These are phyloP conservation scores for Oscheius sp. DNA, from an alignment of 2,888 invertebrate genomes.

Conservation along the genomic window DNA sequence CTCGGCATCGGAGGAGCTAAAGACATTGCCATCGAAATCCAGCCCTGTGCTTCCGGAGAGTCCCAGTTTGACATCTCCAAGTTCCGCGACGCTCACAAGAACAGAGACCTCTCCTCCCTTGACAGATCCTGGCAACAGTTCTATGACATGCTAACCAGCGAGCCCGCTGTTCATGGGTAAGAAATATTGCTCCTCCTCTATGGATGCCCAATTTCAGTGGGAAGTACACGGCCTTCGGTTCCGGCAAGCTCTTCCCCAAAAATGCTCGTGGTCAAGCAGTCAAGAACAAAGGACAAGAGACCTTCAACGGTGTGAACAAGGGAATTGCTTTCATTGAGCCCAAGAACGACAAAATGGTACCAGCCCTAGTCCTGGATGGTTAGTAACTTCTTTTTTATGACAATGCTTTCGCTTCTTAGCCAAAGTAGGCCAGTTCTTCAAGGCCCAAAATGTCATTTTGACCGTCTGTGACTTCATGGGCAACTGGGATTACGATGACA, in stretches of 20 bases:
- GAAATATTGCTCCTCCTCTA: not conserved
- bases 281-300: slow-evolving; percentile 9
- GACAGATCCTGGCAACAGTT: slow-evolving; percentile 29
- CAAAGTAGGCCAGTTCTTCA: slow-evolving; percentile 34
- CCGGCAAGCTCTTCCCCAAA: slow-evolving; percentile 26
- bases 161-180: slow-evolving; percentile 18
- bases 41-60: not conserved
- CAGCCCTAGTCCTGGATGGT: slow-evolving; percentile 36
- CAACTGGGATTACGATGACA: not conserved
- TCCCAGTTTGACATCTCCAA: slow-evolving; percentile 13
- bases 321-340: slow-evolving; percentile 29
- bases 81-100: not conserved
- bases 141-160: slow-evolving; percentile 35
- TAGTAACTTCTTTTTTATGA: not conserved
- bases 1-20: not conserved
- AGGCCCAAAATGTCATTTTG: not conserved
- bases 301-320: slow-evolving; percentile 3
- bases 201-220: slow-evolving; percentile 11
- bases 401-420: slow-evolving; percentile 11
- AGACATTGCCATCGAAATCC: slow-evolving; percentile 17
- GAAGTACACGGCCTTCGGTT: slow-evolving; percentile 7
- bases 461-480: not conserved
- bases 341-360: slow-evolving; percentile 4
- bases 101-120: slow-evolving; percentile 16
- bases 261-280: not conserved